phyloP scores from a whole-genome alignment of 2,888 invertebrate genomes.

The Cyclophora punctaria region DNA sequence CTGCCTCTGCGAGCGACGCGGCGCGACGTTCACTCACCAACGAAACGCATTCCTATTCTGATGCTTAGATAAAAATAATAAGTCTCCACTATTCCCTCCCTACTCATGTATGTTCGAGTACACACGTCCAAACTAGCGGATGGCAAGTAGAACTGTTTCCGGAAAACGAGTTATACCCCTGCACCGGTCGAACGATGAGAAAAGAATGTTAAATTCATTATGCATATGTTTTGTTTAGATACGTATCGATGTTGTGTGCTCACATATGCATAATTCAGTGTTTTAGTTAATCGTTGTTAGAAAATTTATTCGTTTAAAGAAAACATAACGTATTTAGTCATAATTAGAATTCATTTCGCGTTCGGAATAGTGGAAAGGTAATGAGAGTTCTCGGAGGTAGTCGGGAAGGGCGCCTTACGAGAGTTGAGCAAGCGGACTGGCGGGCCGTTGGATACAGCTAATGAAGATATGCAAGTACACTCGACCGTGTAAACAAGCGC shows the following conservation, averaged over 20 bases:
- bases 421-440: slow-evolving; percentile 61
- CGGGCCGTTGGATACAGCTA: slow-evolving; percentile 37
- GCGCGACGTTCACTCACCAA: slow-evolving; percentile 44
- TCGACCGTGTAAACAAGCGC: slow-evolving; percentile 65
- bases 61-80: slow-evolving; percentile 70
- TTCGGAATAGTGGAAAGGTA: slow-evolving; percentile 31
- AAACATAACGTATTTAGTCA: slow-evolving; percentile 22
- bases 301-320: slow-evolving; percentile 26
- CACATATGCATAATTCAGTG: slow-evolving; percentile 40
- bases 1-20: slow-evolving; percentile 43
- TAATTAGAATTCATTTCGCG: slow-evolving; percentile 34
- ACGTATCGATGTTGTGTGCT: slow-evolving; percentile 44
- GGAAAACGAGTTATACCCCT: slow-evolving; percentile 52
- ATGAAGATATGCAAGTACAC: slow-evolving; percentile 72
- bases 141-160: slow-evolving; percentile 64
- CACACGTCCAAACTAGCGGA: slow-evolving; percentile 46
- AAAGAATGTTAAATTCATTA: slow-evolving; percentile 57
- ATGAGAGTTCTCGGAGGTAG: slow-evolving; percentile 33
- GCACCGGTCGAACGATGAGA: slow-evolving; percentile 41
- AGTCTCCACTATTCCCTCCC: slow-evolving; percentile 32
- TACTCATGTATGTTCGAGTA: slow-evolving; percentile 24
- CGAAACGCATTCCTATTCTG: slow-evolving; percentile 55
- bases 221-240: slow-evolving; percentile 47
- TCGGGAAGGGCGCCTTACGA: slow-evolving; percentile 23
- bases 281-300: slow-evolving; percentile 31